Conservation (phyloP, 2,113 vertebrate genomes). For the Mobula hypostoma region DNA sequence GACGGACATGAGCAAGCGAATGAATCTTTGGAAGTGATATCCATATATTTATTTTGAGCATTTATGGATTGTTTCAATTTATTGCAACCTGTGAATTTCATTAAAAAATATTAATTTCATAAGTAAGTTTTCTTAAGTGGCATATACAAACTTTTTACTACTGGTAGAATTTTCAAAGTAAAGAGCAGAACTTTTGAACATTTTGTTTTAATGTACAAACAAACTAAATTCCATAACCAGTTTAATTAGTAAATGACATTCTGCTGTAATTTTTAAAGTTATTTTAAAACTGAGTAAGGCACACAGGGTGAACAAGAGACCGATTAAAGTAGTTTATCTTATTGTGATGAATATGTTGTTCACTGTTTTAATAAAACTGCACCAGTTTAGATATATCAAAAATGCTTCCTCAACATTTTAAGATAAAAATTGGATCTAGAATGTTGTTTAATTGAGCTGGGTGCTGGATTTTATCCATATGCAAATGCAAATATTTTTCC, state of each 20-base stretch:
- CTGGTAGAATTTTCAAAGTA: no score
- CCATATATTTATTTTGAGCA: no score
- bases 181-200: background rate
- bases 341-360: background rate
- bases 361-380: background rate
- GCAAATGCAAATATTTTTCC: background rate
- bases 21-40: no score
- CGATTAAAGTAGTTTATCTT: background rate
- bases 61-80: no score
- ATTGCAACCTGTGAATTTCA: no score
- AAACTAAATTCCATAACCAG: background rate
- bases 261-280: background rate
- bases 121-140: no score
- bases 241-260: background rate
- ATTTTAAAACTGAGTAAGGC: background rate
- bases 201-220: background rate
- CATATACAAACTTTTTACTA: no score
- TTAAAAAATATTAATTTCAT: no score
- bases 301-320: background rate
- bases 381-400: background rate
- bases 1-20: no score
- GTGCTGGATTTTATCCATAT: background rate
- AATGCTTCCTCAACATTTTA: background rate
- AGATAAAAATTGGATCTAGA: no score
- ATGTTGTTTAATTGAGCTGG: background rate